phyloP scores from a whole-genome alignment of 2,888 invertebrate genomes.

The Scaptomyza flava region DNA sequence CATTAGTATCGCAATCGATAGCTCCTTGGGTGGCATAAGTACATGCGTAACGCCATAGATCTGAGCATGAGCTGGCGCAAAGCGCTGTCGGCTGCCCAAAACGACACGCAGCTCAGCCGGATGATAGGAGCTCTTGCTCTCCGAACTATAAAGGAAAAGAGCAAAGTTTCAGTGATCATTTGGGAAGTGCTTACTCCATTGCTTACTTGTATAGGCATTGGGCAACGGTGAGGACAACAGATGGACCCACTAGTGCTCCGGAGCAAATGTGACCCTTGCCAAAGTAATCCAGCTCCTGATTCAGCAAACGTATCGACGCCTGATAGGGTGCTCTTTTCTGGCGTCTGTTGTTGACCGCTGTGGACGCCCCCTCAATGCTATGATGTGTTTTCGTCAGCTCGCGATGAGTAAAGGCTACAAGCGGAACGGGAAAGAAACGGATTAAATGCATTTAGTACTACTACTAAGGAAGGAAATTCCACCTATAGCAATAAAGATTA shows the following conservation, averaged over 20 bases:
- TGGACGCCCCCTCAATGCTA: conserved; percentile 26
- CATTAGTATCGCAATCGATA: conserved; percentile 78
- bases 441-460: too few species aligned
- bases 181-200: not conserved
- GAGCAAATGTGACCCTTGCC: conserved; percentile 83
- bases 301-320: conserved; percentile 79
- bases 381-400: conserved; percentile 46
- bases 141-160: conserved; percentile 25
- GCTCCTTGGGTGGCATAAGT: conserved; percentile 61
- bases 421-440: too few species aligned
- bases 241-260: conserved; percentile 78
- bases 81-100: conserved; percentile 72
- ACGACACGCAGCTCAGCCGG: conserved; percentile 79
- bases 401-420: conserved; percentile 59
- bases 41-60: conserved; percentile 76
- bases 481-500: too few species aligned
- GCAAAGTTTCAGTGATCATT: too few species aligned
- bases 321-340: conserved; percentile 63
- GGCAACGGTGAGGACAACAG: conserved; percentile 79
- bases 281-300: conserved; percentile 64
- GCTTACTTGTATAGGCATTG: conserved; percentile 80
- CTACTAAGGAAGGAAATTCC: too few species aligned
- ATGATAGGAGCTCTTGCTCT: conserved; percentile 61
- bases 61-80: conserved; percentile 59
- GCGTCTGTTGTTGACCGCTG: not conserved